A percentile compares a stretch with the other conserved stretches of the same genome.
phyloP scores from a whole-genome alignment of 2,797 vertebrate genomes.

The Cuculus canorus region DNA sequence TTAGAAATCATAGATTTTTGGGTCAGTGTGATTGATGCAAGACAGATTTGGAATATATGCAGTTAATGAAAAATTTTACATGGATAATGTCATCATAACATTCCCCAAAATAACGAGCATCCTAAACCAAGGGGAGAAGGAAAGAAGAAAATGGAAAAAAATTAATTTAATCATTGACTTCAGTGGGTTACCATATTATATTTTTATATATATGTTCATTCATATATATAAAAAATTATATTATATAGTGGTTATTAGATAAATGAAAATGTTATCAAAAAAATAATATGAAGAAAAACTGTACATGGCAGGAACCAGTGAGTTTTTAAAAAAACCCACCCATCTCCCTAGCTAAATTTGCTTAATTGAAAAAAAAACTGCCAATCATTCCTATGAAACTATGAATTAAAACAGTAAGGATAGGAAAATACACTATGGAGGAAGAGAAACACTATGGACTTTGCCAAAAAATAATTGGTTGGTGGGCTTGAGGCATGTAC shows the following conservation, averaged over 20 bases:
- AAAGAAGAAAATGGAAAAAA: not conserved
- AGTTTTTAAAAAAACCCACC: rapidly evolving
- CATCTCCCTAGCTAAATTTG: not conserved
- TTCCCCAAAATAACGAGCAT: not conserved
- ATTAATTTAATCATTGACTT: not conserved
- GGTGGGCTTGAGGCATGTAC: not conserved
- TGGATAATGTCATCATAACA: not conserved
- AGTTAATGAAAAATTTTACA: not conserved
- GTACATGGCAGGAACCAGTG: not conserved
- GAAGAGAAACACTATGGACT: not conserved
- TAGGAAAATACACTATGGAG: not conserved
- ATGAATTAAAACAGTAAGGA: not conserved
- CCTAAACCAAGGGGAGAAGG: not conserved
- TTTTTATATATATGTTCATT: too few species aligned
- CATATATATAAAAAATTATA: too few species aligned
- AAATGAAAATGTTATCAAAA: not conserved
- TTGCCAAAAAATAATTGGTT: not conserved
- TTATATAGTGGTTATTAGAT: not conserved
- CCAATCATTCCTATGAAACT: not conserved
- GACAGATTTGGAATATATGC: not conserved
- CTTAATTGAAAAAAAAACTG: not conserved
- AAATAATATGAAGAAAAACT: not conserved
- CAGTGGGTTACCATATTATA: too few species aligned
- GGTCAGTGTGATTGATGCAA: not conserved
- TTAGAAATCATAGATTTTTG: not conserved